Conservation (phyloP, 2,888 invertebrate genomes). For the Chaitophorus viminalis region DNA sequence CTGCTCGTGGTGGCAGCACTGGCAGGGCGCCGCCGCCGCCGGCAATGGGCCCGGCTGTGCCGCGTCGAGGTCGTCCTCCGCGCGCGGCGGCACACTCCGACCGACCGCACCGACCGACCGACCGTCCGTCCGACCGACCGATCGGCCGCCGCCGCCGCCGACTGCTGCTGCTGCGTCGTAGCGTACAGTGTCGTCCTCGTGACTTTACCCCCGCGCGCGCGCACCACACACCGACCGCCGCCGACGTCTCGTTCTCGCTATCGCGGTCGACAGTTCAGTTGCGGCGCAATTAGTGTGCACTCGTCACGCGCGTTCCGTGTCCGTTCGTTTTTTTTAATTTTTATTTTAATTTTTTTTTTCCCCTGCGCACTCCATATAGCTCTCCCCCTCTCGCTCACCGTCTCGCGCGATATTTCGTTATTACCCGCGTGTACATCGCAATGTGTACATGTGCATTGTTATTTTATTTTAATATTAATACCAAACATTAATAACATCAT, state of each 20-base stretch:
- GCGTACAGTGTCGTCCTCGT: conserved; percentile 46
- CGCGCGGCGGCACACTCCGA: conserved; percentile 1
- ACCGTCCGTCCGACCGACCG: neutral
- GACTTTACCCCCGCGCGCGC: conserved; percentile 53
- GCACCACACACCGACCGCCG: neutral
- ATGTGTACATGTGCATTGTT: neutral
- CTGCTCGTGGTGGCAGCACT: no score
- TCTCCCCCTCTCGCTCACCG: neutral
- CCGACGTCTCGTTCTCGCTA: neutral
- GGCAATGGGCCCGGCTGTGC: neutral
- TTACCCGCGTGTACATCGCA: neutral
- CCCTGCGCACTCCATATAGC: neutral
- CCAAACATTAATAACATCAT: no score
- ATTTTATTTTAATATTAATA: neutral
- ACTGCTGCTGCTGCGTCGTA: conserved; percentile 18
- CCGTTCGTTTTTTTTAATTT: neutral
- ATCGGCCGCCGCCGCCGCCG: neutral
- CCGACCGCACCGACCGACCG: neutral
- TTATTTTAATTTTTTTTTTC: no score
- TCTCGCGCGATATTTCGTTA: no score
- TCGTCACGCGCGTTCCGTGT: neutral
- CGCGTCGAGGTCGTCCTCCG: conserved; percentile 46
- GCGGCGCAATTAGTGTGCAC: conserved; percentile 57
- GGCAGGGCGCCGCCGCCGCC: neutral
- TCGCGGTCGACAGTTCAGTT: conserved; percentile 31